phyloP scores from a whole-genome alignment of 2,113 vertebrate genomes.

The Benitochromis conjunctus region DNA sequence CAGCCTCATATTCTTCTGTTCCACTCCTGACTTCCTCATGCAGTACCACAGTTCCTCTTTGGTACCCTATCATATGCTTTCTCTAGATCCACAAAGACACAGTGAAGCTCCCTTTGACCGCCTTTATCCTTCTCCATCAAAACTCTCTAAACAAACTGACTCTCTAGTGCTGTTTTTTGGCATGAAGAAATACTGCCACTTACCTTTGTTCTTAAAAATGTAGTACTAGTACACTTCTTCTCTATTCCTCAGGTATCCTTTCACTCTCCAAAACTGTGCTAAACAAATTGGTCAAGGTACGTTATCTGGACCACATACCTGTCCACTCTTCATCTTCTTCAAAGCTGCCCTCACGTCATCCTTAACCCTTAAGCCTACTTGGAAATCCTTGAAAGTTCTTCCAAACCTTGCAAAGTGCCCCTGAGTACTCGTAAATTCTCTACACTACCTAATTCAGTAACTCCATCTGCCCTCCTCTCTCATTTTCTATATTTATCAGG shows the following conservation, averaged over 20 bases:
- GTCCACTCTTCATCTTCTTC: not conserved
- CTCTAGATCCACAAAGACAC: not conserved
- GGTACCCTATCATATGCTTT: not conserved
- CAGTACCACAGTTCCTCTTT: not conserved
- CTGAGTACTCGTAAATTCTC: no score
- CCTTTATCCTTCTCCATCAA: not conserved
- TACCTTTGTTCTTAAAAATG: not conserved
- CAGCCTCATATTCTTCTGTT: not conserved
- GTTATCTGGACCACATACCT: not conserved
- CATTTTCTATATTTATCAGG: not conserved
- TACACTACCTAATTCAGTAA: not conserved
- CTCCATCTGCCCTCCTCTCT: not conserved
- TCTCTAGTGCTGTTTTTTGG: not conserved
- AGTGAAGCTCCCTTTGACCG: not conserved
- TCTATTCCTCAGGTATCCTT: not conserved
- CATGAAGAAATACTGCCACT: not conserved
- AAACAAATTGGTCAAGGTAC: not conserved
- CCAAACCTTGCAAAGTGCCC: no score
- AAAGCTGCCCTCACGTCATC: not conserved
- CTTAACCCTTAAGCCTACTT: no score
- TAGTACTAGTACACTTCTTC: not conserved
- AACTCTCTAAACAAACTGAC: not conserved
- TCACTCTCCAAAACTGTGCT: not conserved
- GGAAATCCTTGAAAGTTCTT: no score
- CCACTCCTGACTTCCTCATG: not conserved